Base-by-base conservation (phyloP, 1,140 invertebrate genomes). In the Pseudomyrmex pallidus region DNA sequence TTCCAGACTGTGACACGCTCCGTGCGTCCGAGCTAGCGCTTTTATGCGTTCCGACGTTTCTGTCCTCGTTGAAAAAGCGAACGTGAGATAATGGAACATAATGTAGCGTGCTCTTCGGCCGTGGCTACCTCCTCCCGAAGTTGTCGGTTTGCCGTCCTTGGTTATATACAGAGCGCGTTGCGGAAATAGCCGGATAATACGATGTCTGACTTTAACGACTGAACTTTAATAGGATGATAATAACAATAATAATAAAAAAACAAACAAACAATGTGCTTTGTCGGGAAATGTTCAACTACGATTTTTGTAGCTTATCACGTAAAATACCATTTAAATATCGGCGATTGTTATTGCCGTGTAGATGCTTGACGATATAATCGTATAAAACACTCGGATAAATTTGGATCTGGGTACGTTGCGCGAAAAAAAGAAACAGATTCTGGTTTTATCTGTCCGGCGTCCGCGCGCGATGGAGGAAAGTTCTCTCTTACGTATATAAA, bases 1-100 rank as follows among this genome's bases (percentile, higher is more conserved):
- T 89, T 88, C 74, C 35, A 72, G 12, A 59, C 48, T 50, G 64
- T 17, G 35, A 12, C 52, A 57, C 66, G 56, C 48, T 59, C 48
- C 10, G 67, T 64, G 52, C 61, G 84, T 57, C 66, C 67, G n/a
- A 54, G 54, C 52, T 84, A 35, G 50, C 50, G 9, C 13, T 52
- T 88, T 88, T 80, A 74, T 83, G 64, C 76, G 46, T n/a, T 84
- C 50, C 57, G 52, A 59, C 66, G 54, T 54, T 74, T 52, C 56
- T 73, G 52, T 86, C 66, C 85, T 83, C 82, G 84, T 78, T 89
- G 74, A 89, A 89, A 83, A 90, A 89, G 72, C 20, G 70, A 90
- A 85, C 68, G 68, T 44, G 84, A 86, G 85, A 90, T 91, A 91
- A 91, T 87, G 84, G 80, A 84, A 89, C 80, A 85, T 90, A 90